A percentile compares a stretch with the other conserved stretches of the same genome.
These are phyloP conservation scores for Invenusta paracnida DNA, from an alignment of 2,888 invertebrate genomes.

Conservation along the genomic window DNA sequence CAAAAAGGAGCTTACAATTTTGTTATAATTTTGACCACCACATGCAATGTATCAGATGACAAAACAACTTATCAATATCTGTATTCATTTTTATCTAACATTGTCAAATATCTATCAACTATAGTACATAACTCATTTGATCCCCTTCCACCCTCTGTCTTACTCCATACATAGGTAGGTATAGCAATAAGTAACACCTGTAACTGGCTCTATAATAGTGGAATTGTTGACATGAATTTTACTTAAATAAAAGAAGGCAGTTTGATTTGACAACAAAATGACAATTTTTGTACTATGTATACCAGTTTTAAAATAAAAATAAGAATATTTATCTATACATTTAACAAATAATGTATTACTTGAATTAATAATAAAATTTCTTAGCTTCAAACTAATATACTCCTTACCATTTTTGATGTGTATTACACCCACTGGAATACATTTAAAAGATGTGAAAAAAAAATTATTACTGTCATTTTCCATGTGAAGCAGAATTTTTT, in stretches of 20 bases:
- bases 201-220: constrained; percentile 23
- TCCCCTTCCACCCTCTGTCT: constrained; percentile 19
- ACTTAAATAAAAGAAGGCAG: constrained; percentile 17
- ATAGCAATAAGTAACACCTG: constrained; percentile 17
- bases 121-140: constrained; percentile 26
- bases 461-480: too few relatives aligned
- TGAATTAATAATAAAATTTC: too few relatives aligned
- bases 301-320: too few relatives aligned
- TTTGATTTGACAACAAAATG: constrained; percentile 16
- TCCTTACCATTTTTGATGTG: too few relatives aligned
- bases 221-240: neutral
- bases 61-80: neutral
- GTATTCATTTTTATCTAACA: neutral
- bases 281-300: too few relatives aligned
- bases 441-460: too few relatives aligned
- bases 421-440: too few relatives aligned
- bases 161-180: neutral
- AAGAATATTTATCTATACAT: too few relatives aligned
- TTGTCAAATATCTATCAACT: neutral
- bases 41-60: neutral
- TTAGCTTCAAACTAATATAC: too few relatives aligned
- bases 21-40: constrained; percentile 18
- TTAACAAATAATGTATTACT: too few relatives aligned
- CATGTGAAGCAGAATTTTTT: too few relatives aligned
- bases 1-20: constrained; percentile 24